Base-by-base conservation (phyloP, 2,113 vertebrate genomes). In the Dunckerocampus dactyliophorus region DNA sequence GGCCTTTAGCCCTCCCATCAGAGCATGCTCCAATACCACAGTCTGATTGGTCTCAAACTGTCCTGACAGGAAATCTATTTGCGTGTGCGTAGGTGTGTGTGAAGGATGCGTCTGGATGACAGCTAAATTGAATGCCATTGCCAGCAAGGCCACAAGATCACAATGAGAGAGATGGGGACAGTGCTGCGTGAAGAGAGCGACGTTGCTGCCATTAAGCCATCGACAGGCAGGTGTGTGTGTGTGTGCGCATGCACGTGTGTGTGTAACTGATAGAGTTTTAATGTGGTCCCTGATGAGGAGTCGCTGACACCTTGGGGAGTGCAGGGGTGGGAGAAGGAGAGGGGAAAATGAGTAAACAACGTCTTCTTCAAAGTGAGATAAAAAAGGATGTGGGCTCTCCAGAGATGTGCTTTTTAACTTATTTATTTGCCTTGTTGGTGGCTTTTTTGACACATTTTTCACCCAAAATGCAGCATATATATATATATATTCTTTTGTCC, bases 21-120 rank as follows among this genome's bases (percentile, higher is more conserved):
- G 76, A 75, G 80, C 78, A 84, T 74, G 74, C 76, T 83, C 71
- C 73, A 79, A 74, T 84, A 77, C 71, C 70, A 74, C 73, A 69
- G 63, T 77, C 79, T 86, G 85, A 88, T 80, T 88, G 85, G 82
- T 86, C 82, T 86, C 84, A 87, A 87, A 84, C 81, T 76, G 75
- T 72, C 73, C 80, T 86, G 84, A 88, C 82, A 86, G 84, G 81
- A 87, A 87, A 88, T 87, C 87, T 68, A 87, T 88, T 58, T 78
- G 65, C 69, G 57, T 72, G 71, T 49, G 50, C 24, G 59, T 47
- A 63, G 60, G 60, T 49, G 72, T 52, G 53, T 50, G 66, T 51
- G 65, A 64, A 47, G 74, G 67, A 78, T 80, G 79, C 76, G 72
- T 80, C 77, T 80, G 80, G 81, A 76, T 88, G 87, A 87, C 87